These are phyloP conservation scores for Siphlonurus alternatus DNA, from an alignment of 2,888 invertebrate genomes.

Conservation along the genomic window DNA sequence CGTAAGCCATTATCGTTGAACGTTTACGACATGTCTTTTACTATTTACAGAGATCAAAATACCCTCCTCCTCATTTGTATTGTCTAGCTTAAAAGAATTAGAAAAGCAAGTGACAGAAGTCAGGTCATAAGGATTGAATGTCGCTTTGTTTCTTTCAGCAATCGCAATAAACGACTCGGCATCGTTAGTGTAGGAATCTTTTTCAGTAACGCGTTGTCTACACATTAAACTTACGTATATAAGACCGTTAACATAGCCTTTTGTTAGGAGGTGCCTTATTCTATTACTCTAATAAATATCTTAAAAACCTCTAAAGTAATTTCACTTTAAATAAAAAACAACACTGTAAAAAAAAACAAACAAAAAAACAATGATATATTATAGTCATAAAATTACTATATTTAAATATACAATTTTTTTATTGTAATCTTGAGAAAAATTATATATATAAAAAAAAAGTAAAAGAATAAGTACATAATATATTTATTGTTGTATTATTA, in stretches of 20 bases:
- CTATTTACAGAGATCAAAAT: too few species aligned
- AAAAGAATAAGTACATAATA: neutral
- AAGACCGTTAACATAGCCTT: neutral
- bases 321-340: too few species aligned
- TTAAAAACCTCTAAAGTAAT: neutral
- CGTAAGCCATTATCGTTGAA: neutral
- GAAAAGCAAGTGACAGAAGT: neutral
- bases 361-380: neutral
- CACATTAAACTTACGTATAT: neutral
- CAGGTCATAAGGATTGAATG: neutral
- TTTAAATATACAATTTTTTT: neutral
- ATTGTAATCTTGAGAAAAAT: too few species aligned
- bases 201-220: neutral
- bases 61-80: too few species aligned
- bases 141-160: neutral
- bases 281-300: neutral
- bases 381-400: neutral
- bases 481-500: neutral
- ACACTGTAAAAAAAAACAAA: neutral
- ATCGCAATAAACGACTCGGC: neutral
- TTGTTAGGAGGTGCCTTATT: neutral
- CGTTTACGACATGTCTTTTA: neutral
- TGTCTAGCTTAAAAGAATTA: too few species aligned
- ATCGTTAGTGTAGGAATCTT: neutral
- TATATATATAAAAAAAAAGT: neutral